phyloP scores from a whole-genome alignment of 1,140 invertebrate species.

The Gonioctena quinquepunctata region DNA sequence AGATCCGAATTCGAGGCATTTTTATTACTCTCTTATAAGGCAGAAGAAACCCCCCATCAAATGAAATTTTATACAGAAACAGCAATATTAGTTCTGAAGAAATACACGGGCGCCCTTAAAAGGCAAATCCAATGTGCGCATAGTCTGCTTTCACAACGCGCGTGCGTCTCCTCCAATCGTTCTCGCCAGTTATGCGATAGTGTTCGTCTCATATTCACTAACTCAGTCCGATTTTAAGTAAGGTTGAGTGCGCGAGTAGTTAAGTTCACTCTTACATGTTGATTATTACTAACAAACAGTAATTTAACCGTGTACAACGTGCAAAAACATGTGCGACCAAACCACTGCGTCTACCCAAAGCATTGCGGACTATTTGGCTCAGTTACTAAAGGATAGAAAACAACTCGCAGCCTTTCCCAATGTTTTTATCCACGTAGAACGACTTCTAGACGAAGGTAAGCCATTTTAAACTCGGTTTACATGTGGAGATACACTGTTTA shows the following conservation, averaged over 20 bases:
- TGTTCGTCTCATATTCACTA: background rate
- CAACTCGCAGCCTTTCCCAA: slow-evolving; percentile 99
- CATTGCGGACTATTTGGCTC: slow-evolving; percentile 99
- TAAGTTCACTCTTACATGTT: slow-evolving; percentile 16
- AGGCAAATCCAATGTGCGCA: slow-evolving; percentile 32
- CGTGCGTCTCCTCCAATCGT: background rate
- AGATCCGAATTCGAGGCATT: background rate
- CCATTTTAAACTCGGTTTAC: background rate
- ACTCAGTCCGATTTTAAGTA: slow-evolving; percentile 8
- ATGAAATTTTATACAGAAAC: slow-evolving; percentile 23
- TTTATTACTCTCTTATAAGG: slow-evolving; percentile 1
- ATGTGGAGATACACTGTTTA: background rate
- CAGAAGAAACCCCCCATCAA: background rate
- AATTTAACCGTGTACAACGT: slow-evolving; percentile 3
- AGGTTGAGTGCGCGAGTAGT: slow-evolving; percentile 17
- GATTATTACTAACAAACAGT: slow-evolving; percentile 16
- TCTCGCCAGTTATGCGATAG: background rate
- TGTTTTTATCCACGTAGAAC: slow-evolving; percentile 98
- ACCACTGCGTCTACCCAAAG: slow-evolving; percentile 83
- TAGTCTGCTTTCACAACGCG: slow-evolving; percentile 17
- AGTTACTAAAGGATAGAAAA: slow-evolving; percentile 99
- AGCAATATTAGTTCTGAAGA: slow-evolving; percentile 24
- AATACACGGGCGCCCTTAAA: slow-evolving; percentile 27
- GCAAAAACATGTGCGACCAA: slow-evolving; percentile 62
- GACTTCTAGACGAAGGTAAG: slow-evolving; percentile 99